phyloP scores from a whole-genome alignment of 2,113 vertebrate species.

The Stomatorhinus ivindoensis region DNA sequence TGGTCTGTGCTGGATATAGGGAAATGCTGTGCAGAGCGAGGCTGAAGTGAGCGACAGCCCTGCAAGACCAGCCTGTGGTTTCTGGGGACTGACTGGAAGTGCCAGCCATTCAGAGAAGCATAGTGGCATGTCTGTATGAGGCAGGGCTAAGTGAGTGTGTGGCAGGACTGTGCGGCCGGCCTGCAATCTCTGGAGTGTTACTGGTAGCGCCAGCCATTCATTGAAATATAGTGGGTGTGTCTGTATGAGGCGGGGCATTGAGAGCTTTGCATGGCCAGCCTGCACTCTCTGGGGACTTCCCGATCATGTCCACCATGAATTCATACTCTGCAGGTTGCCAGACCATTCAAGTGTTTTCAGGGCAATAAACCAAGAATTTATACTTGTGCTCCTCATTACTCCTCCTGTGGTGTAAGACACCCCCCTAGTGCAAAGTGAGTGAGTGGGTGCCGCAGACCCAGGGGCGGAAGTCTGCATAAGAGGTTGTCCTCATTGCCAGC shows the following conservation, averaged over 20 bases:
- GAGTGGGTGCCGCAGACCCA: not conserved
- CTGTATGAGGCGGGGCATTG: not conserved
- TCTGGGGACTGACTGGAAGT: not conserved
- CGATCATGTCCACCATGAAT: not conserved
- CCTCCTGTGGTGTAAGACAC: not conserved
- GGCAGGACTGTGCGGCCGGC: not conserved
- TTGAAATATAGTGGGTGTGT: not conserved
- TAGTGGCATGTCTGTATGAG: not conserved
- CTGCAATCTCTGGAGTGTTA: not conserved
- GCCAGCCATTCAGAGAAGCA: not conserved
- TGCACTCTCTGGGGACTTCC: not conserved
- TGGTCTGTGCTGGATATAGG: not conserved
- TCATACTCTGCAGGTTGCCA: slow-evolving; percentile 27
- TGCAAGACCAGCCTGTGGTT: not conserved
- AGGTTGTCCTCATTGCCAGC: not conserved
- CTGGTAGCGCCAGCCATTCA: not conserved
- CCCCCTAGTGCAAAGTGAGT: not conserved
- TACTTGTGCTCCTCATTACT: slow-evolving; percentile 12
- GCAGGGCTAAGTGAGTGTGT: not conserved
- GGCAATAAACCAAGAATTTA: slow-evolving; percentile 34
- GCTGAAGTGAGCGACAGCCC: not conserved
- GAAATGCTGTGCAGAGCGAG: not conserved
- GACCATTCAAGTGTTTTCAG: slow-evolving; percentile 29
- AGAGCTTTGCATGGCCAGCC: not conserved
- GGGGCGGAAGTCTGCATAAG: not conserved